A percentile compares a stretch with the other conserved stretches of the same genome.
Conservation (phyloP, 1,140 invertebrate species). For the Vollenhovia emeryi region DNA sequence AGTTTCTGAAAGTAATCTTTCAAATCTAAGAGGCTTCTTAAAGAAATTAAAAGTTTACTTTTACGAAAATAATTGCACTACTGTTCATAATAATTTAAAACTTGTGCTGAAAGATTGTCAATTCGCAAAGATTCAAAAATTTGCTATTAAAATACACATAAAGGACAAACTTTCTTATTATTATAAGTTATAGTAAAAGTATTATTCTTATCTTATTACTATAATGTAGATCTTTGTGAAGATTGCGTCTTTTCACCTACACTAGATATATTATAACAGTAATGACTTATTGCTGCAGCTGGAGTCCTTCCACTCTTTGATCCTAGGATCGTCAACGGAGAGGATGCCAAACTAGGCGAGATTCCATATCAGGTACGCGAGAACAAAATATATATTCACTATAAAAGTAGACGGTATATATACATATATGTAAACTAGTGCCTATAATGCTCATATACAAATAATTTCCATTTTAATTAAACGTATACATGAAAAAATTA, state of each 20-base stretch:
- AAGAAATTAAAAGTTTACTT: too few species aligned
- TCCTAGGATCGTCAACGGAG: slow-evolving; percentile 71
- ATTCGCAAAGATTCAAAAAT: background rate
- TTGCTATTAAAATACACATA: background rate
- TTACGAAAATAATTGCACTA: too few species aligned
- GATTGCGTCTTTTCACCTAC: background rate
- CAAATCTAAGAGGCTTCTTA: too few species aligned
- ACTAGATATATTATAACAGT: background rate
- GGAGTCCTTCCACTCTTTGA: slow-evolving; percentile 5
- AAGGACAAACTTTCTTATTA: too few species aligned
- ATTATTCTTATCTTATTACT: too few species aligned
- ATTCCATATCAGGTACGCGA: slow-evolving; percentile 73
- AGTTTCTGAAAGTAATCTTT: too few species aligned
- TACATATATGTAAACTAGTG: background rate
- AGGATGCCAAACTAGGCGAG: slow-evolving; percentile 67
- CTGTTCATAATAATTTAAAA: too few species aligned
- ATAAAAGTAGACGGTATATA: background rate
- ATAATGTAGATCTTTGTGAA: background rate
- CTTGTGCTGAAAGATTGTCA: background rate
- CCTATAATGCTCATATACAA: background rate
- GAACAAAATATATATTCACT: background rate
- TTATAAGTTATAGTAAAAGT: too few species aligned
- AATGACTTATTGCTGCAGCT: slow-evolving; percentile 7
- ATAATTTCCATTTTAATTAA: background rate
- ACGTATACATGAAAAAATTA: background rate